A percentile compares a stretch with the other conserved stretches of the same genome.
Conservation (phyloP, 2,797 vertebrate genomes). For the Pogonophryne albipinna region DNA sequence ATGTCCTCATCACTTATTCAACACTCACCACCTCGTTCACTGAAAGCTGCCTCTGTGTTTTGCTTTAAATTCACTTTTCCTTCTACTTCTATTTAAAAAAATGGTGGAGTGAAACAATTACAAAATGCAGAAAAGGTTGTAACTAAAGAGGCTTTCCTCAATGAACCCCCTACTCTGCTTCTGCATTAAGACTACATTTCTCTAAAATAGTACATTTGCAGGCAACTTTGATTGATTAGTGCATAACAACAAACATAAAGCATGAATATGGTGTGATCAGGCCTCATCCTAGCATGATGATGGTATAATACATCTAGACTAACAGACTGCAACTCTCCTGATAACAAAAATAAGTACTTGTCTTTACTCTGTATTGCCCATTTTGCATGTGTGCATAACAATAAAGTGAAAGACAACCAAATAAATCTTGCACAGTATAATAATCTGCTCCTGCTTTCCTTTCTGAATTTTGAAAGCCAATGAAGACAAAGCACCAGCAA, state of each 20-base stretch:
- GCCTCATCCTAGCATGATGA: background rate
- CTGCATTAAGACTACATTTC: background rate
- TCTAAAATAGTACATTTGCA: background rate
- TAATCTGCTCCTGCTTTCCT: background rate
- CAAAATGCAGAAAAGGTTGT: constrained; percentile 1
- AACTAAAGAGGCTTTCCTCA: background rate
- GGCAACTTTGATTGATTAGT: background rate
- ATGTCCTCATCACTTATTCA: constrained; percentile 50
- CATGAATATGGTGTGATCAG: background rate
- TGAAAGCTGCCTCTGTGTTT: constrained; percentile 26
- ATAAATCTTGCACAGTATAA: background rate
- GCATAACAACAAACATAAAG: background rate
- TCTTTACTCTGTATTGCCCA: background rate
- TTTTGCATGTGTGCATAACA: background rate
- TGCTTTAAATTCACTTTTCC: constrained; percentile 19
- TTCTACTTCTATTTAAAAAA: constrained; percentile 1
- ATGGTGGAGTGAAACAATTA: constrained; percentile 20
- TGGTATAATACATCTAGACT: no score
- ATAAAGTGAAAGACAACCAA: background rate
- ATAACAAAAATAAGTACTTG: background rate
- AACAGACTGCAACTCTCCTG: background rate
- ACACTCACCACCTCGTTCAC: constrained; percentile 17
- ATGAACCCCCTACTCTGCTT: background rate
- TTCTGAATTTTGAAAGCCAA: background rate
- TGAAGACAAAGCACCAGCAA: background rate